Base-by-base conservation (phyloP, 2,888 invertebrate species). In the Cabera pusaria region DNA sequence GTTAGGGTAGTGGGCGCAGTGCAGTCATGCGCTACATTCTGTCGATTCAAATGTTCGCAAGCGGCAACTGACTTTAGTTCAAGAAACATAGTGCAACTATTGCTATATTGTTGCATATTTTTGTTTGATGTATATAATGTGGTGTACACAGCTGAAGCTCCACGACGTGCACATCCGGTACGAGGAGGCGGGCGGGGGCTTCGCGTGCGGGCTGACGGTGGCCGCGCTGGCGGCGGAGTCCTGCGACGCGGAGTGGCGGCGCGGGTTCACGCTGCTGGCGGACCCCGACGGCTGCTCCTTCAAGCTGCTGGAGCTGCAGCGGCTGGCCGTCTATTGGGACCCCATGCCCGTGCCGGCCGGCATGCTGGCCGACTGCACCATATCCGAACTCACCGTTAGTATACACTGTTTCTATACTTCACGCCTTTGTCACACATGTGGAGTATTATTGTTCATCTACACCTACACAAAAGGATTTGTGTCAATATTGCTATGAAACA, bases 151-250 rank as follows among this genome's bases (percentile, higher is more conserved):
- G 93, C 80, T 99, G 25, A 96, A 96, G 73, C 93, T 99, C 44
- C 94, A 93, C 63, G 97, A 98, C 88, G 97, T 99, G 6, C 99
- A 99, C 78, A 92, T 99, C 44, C 93, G 99, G 2, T 99, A 97
- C 81, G 99, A 99, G 87, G 98, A 99, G 84, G 90, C 14, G 14
- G 87, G 91, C 25, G 87, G 88, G 53, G 91, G 93, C 16, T 94
- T 98, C 80, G 95, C 97, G 19, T 95, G 95, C 77, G 99, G 99
- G 5, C 88, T 99, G 20, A 93, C 94, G 39, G 94, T 98, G 60
- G 95, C 95, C 64, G 93, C 95, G 14, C 90, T 99, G 45, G 93
- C 95, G 49, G 97, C 97, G 7, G 97, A 98, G 85, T 98, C 97
- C 59, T 98, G 98, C 78, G 97, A 98, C 90, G 91, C 93, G 33